These are phyloP conservation scores for Synanthedon andrenaeformis DNA, from an alignment of 2,888 invertebrate species.

Conservation along the genomic window DNA sequence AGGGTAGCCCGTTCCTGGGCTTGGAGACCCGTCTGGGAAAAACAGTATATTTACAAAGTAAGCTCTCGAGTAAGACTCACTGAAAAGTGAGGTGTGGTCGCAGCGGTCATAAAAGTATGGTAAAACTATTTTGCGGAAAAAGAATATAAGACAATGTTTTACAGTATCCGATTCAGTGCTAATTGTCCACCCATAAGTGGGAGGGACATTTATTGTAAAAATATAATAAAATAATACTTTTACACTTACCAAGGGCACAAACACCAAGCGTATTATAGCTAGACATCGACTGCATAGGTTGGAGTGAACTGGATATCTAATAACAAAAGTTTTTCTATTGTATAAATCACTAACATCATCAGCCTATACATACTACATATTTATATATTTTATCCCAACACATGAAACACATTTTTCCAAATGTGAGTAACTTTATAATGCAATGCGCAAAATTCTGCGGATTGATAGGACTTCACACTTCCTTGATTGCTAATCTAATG, in stretches of 20 bases:
- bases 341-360: too few species aligned
- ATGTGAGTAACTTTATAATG: too few species aligned
- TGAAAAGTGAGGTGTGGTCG: neutral
- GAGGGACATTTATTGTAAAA: neutral
- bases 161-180: too few species aligned
- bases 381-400: too few species aligned
- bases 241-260: conserved; percentile 38
- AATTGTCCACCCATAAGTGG: too few species aligned
- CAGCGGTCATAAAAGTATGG: neutral
- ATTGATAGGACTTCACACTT: too few species aligned
- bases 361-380: too few species aligned
- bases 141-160: too few species aligned
- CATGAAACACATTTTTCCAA: too few species aligned
- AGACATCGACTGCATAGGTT: conserved; percentile 56
- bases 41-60: neutral
- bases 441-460: too few species aligned
- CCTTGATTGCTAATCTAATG: too few species aligned
- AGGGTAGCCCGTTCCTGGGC: conserved; percentile 47
- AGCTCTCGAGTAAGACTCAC: neutral
- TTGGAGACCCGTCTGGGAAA: conserved; percentile 47
- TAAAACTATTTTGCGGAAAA: neutral
- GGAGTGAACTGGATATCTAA: conserved; percentile 49
- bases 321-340: conserved; percentile 11
- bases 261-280: conserved; percentile 52
- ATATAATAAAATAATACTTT: neutral